phyloP scores from a whole-genome alignment of 2,888 invertebrate species.

The Antitype chi region DNA sequence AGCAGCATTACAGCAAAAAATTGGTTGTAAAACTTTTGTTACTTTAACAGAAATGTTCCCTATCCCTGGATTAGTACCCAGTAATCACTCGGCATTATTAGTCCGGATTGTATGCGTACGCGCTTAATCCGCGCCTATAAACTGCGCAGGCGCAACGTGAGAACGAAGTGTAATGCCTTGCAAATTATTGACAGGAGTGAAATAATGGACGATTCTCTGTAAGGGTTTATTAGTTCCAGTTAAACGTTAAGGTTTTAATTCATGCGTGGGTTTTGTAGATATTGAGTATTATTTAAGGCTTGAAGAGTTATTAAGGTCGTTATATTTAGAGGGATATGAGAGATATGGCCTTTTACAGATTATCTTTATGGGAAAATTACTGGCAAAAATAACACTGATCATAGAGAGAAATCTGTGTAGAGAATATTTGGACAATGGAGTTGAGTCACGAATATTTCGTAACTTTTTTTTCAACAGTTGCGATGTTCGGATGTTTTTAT shows the following conservation, averaged over 20 bases:
- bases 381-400: neutral
- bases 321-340: conserved; percentile 14
- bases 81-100: conserved; percentile 48
- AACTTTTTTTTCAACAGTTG: neutral
- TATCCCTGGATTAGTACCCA: conserved; percentile 40
- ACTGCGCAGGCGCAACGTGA: conserved; percentile 50
- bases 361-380: neutral
- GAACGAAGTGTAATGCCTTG: conserved; percentile 51
- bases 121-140: conserved; percentile 57
- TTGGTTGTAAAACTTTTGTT: neutral
- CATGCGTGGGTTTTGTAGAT: conserved; percentile 51
- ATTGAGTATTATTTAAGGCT: conserved; percentile 50
- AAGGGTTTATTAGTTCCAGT: conserved; percentile 60
- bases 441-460: neutral
- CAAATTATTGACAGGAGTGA: conserved; percentile 64
- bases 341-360: neutral
- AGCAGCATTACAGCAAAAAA: neutral
- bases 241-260: conserved; percentile 59
- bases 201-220: conserved; percentile 59
- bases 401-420: neutral
- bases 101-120: conserved; percentile 54
- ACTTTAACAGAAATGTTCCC: conserved; percentile 6
- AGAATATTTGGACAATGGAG: neutral
- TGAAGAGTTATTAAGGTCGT: conserved; percentile 14
- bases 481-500: neutral